phyloP scores from a whole-genome alignment of 1,140 invertebrate species.

The Apis florea region DNA sequence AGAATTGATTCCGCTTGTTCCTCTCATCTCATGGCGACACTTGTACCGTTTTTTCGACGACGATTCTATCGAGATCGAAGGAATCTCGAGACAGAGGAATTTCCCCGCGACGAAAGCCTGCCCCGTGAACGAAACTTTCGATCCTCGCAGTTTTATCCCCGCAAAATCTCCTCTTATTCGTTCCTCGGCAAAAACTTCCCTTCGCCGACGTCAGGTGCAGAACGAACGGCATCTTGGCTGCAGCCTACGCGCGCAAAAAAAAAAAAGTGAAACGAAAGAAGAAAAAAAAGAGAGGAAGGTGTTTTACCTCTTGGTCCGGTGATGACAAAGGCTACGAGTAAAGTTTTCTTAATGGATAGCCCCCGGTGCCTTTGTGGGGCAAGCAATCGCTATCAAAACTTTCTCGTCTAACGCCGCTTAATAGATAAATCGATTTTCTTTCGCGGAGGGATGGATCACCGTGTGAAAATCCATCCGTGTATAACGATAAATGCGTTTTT shows the following conservation, averaged over 20 bases:
- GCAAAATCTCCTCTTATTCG: conserved; percentile 59
- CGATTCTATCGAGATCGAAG: conserved; percentile 37
- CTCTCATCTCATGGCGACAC: neutral
- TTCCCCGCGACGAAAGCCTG: conserved; percentile 28
- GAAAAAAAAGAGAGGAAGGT: conserved; percentile 1
- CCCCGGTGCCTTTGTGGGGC: conserved; percentile 27
- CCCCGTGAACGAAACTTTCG: conserved; percentile 50
- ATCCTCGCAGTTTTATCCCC: conserved; percentile 55
- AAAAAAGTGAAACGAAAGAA: neutral
- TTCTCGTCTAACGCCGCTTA: conserved; percentile 23
- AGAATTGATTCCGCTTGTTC: neutral
- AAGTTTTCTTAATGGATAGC: conserved; percentile 49
- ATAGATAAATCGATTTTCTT: conserved; percentile 35
- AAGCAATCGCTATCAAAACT: conserved; percentile 47
- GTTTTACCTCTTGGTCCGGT: conserved; percentile 24
- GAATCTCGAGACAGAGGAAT: conserved; percentile 26
- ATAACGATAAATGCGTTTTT: neutral
- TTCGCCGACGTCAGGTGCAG: conserved; percentile 52
- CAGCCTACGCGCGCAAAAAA: conserved; percentile 15
- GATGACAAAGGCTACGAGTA: conserved; percentile 40
- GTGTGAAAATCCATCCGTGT: neutral
- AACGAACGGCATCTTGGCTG: conserved; percentile 29
- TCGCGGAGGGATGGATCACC: too few relatives aligned
- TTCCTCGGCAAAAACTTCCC: conserved; percentile 55
- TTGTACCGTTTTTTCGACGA: conserved; percentile 1